Base-by-base conservation (phyloP, 1,140 invertebrate genomes). In the Papilio aristodemus region DNA sequence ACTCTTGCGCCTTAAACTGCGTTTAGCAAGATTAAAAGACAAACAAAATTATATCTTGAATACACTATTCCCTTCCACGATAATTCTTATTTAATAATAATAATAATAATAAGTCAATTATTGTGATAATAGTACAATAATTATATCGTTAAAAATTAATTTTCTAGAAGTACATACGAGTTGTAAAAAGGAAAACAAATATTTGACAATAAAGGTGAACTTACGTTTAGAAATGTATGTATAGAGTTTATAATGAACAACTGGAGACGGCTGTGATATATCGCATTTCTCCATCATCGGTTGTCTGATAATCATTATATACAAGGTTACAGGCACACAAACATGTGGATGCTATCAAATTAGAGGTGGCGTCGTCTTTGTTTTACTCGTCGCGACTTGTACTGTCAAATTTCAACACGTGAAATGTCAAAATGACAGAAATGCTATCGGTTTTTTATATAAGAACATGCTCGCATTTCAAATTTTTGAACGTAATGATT, bases 91-190 rank as follows among this genome's bases (percentile, higher is more conserved):
- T 77, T 22, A 54, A 73, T 78, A 80, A 85, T 84, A 54, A 73
- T 78, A 80, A 85, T 84, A 82, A 85, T 83, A 81, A 87, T 87
- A 86, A 85, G 79, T 80, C 79, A 85, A 84, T 86, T 85, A 89
- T 85, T 85, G 83, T 86, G 84, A 79, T 86, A 83, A 83, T 84
- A 87, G 80, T 86, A 88, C 83, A 87, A 86, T 88, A 84, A 83
- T 83, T 77, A 73, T 84, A 79, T 76, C 38, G 73, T 82, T 84
- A 81, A 81, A 90, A 90, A 89, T 87, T 88, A 90, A 85, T 79
- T 77, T 74, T 84, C 88, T 88, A 90, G 80, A 87, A 81, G 86
- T 87, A 90, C 80, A 89, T 88, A 85, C 72, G 46, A 85, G 77
- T 80, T 86, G 80, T 86, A 89, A 79, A 68, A 84, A 79, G 82